Conservation (phyloP, 2,888 invertebrate species). For the Drosophila nigricruria region DNA sequence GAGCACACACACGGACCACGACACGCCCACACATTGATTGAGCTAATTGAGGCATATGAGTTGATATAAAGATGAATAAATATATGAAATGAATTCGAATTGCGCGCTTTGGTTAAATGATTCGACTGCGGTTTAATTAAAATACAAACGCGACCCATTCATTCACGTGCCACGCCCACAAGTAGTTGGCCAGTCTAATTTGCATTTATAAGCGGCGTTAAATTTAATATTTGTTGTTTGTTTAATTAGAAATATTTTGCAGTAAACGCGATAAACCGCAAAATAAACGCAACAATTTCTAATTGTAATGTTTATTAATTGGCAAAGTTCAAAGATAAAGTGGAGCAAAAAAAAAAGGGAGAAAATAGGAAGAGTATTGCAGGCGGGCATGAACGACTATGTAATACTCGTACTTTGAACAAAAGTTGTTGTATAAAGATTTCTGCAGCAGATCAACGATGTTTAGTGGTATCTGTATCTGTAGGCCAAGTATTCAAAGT, state of each 20-base stretch:
- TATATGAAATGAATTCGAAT: conserved; percentile 2
- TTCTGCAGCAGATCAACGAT: no score
- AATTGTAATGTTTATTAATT: conserved; percentile 65
- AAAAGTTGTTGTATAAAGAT: neutral
- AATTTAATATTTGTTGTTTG: conserved; percentile 24
- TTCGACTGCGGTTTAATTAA: conserved; percentile 67
- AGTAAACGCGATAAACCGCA: conserved; percentile 52
- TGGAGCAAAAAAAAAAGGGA: neutral
- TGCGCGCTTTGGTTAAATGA: conserved; percentile 23
- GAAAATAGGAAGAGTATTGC: neutral
- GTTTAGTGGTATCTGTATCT: no score
- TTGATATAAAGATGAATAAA: conserved; percentile 16
- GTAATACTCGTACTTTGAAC: neutral
- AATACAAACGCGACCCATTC: conserved; percentile 10
- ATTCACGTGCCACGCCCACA: conserved; percentile 27
- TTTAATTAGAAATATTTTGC: conserved; percentile 62
- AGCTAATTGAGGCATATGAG: conserved; percentile 53
- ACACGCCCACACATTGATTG: conserved; percentile 29
- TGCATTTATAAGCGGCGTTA: conserved; percentile 40
- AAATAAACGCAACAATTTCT: conserved; percentile 55
- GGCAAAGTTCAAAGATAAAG: conserved; percentile 8
- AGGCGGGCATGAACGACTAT: neutral
- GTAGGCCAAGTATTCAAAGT: no score
- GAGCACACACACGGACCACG: conserved; percentile 30
- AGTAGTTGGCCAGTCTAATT: conserved; percentile 34